Conservation (phyloP, 2,888 invertebrate species). For the Didymodactylos carnosus region DNA sequence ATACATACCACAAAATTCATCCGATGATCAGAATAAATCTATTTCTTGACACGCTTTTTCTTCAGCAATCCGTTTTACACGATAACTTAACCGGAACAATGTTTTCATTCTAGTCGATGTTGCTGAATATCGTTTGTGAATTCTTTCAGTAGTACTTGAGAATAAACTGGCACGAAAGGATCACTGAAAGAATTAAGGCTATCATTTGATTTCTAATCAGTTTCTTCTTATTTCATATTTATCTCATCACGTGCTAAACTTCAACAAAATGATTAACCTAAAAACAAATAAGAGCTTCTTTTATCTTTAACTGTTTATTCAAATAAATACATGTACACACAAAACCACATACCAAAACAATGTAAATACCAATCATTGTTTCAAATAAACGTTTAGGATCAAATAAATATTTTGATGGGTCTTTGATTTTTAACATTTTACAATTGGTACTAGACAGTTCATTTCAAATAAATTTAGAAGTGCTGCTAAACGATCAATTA, state of each 20-base stretch:
- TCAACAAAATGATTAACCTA: constrained; percentile 15
- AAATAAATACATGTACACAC: too few species aligned
- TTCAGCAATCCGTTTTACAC: constrained; percentile 49
- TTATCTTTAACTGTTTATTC: too few species aligned
- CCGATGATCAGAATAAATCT: constrained; percentile 81
- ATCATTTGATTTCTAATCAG: background rate
- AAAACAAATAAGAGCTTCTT: too few species aligned
- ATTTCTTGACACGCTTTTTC: constrained; percentile 65
- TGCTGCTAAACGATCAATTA: constrained; percentile 77
- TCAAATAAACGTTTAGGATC: constrained; percentile 73
- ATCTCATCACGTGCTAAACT: constrained; percentile 61
- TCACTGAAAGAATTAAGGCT: constrained; percentile 40
- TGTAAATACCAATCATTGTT: constrained; percentile 82
- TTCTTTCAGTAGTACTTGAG: constrained; percentile 61
- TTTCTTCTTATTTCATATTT: constrained; percentile 19
- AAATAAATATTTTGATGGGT: constrained; percentile 88
- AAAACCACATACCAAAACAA: constrained; percentile 58
- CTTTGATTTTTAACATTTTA: constrained; percentile 66
- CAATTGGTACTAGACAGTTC: constrained; percentile 89
- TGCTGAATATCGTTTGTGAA: constrained; percentile 63
- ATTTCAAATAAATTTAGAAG: constrained; percentile 96
- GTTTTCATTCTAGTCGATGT: constrained; percentile 62
- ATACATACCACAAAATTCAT: constrained; percentile 55
- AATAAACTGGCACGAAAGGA: constrained; percentile 81
- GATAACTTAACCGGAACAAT: constrained; percentile 42